phyloP scores from a whole-genome alignment of 1,140 invertebrate species.

The Drosophila prosaltans region DNA sequence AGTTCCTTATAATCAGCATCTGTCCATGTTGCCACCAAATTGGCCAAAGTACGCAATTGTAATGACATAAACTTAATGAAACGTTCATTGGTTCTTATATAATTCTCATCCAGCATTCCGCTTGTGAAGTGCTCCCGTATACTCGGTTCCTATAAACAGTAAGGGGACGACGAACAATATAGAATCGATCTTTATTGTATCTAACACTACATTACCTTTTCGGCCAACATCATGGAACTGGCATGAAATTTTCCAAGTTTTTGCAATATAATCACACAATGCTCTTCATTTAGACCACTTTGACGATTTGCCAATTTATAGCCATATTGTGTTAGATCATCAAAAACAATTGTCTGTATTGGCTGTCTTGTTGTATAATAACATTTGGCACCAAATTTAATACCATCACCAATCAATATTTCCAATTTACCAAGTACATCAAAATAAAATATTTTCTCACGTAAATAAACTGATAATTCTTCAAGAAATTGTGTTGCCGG shows the following conservation, averaged over 20 bases:
- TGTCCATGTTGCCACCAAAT: conserved; percentile 66
- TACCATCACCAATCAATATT: conserved; percentile 67
- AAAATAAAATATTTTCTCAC: conserved; percentile 79
- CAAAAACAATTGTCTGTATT: conserved; percentile 81
- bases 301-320: conserved; percentile 77
- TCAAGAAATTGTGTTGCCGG: conserved; percentile 80
- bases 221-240: conserved; percentile 72
- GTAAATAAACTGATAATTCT: conserved; percentile 73
- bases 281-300: conserved; percentile 75
- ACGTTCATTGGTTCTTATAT: conserved; percentile 70
- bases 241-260: conserved; percentile 81
- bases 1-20: conserved; percentile 60
- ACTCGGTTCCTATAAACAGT: conserved; percentile 45
- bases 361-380: conserved; percentile 73
- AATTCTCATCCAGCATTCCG: conserved; percentile 79
- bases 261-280: conserved; percentile 68
- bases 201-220: conserved; percentile 48
- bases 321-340: conserved; percentile 78
- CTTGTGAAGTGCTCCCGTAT: conserved; percentile 69
- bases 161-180: too few relatives aligned
- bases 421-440: conserved; percentile 78
- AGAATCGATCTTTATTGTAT: too few relatives aligned
- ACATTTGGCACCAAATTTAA: conserved; percentile 76
- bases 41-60: conserved; percentile 66
- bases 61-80: conserved; percentile 73